A percentile compares a stretch with the other conserved stretches of the same genome.
Evolutionary conservation across 1,140 invertebrate species (phyloP).

Genomic region (Lutraria rhynchaena): DNA sequence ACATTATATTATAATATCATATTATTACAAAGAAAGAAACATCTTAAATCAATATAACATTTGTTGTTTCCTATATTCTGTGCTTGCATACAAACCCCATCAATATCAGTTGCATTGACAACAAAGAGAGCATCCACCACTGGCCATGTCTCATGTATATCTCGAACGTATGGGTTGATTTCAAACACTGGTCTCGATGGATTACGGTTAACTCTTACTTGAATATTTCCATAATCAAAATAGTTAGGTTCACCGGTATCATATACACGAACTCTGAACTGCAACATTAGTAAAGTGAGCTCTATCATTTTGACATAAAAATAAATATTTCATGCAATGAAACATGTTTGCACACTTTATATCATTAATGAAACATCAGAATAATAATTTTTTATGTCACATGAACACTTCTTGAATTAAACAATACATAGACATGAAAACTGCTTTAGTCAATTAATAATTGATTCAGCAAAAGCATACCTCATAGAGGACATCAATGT

Average conservation of each 20-base stretch:
- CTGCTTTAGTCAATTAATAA: neutral
- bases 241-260: slow-evolving; percentile 65
- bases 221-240: slow-evolving; percentile 58
- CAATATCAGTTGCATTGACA: slow-evolving; percentile 66
- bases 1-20: no score
- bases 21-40: no score
- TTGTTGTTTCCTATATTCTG: neutral
- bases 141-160: slow-evolving; percentile 81
- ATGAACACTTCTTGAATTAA: neutral
- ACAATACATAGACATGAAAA: neutral
- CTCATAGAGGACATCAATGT: slow-evolving; percentile 82
- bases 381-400: neutral
- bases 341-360: no score
- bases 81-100: slow-evolving; percentile 67
- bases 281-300: no score
- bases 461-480: slow-evolving; percentile 54
- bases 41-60: neutral
- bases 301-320: no score
- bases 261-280: slow-evolving; percentile 69
- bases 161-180: slow-evolving; percentile 45
- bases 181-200: slow-evolving; percentile 61
- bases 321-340: no score
- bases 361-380: slow-evolving; percentile 13
- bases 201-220: slow-evolving; percentile 62
- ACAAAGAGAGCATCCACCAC: slow-evolving; percentile 59